Evolutionary conservation across 2,888 invertebrate species (phyloP).

Genomic region (Lamproptera curius): DNA sequence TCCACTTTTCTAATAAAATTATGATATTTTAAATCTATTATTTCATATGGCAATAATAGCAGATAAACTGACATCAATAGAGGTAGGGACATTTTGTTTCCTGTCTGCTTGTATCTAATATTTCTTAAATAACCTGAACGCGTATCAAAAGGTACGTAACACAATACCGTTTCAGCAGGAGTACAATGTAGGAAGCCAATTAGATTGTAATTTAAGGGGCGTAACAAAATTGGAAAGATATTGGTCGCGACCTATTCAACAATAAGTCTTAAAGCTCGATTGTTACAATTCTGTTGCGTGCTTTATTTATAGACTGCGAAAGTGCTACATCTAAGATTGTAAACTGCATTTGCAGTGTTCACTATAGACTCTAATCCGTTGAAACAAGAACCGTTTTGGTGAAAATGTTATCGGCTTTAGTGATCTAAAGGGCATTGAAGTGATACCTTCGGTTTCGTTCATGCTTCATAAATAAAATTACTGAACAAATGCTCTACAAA

Average conservation of each 20-base stretch:
- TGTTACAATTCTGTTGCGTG: conserved; percentile 58
- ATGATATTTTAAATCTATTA: too few species aligned
- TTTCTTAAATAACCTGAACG: too few species aligned
- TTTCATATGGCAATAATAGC: too few species aligned
- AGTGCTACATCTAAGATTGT: conserved; percentile 21
- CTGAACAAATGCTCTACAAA: conserved; percentile 51
- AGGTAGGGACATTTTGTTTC: too few species aligned
- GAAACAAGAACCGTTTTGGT: conserved; percentile 13
- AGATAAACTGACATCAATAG: too few species aligned
- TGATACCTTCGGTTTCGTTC: conserved; percentile 45
- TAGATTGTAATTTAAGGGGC: conserved; percentile 58
- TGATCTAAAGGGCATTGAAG: conserved; percentile 27
- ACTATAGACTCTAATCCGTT: conserved; percentile 17
- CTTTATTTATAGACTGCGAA: conserved; percentile 49
- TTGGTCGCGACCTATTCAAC: conserved; percentile 55
- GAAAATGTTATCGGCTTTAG: too few species aligned
- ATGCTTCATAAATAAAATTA: conserved; percentile 75
- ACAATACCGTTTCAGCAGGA: too few species aligned
- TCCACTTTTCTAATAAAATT: too few species aligned
- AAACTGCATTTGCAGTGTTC: not conserved
- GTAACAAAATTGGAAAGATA: conserved; percentile 51
- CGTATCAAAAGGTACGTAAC: too few species aligned
- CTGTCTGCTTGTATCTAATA: too few species aligned
- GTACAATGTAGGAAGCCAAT: conserved; percentile 45
- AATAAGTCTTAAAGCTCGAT: conserved; percentile 43